Evolutionary conservation across 2,113 vertebrate species (phyloP).

Genomic region (Trichechus manatus): DNA sequence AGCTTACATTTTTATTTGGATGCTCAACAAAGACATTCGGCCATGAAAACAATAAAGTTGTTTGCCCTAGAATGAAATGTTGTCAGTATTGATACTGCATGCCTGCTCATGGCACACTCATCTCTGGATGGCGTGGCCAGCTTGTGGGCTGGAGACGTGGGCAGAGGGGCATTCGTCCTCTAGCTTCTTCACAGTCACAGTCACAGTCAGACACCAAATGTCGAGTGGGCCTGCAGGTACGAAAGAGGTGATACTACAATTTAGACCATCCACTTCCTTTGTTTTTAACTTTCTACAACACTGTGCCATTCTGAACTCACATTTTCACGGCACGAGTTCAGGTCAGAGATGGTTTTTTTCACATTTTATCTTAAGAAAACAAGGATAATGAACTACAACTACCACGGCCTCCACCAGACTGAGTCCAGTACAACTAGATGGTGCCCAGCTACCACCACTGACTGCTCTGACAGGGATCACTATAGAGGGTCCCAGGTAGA

Average conservation of each 20-base stretch:
- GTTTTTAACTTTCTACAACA: accelerated
- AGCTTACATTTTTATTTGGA: accelerated
- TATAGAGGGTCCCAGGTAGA: no score
- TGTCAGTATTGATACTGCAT: accelerated
- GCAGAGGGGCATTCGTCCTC: neutral
- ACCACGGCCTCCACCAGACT: no score
- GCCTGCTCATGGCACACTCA: accelerated
- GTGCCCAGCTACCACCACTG: no score
- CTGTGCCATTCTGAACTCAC: accelerated
- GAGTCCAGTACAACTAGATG: no score
- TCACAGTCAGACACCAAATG: no score
- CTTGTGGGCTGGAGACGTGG: accelerated
- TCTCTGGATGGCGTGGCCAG: accelerated
- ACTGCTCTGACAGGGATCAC: no score
- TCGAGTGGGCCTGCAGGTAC: accelerated
- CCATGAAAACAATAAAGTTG: accelerated
- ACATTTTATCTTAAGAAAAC: neutral
- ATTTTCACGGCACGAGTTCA: accelerated
- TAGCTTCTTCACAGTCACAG: neutral
- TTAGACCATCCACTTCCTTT: accelerated
- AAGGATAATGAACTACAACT: neutral
- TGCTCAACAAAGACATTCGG: neutral
- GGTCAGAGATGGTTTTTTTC: neutral
- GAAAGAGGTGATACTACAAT: accelerated
- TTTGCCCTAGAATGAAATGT: neutral